Evolutionary conservation across 2,888 invertebrate species (phyloP).

Genomic region (Sinodicranocentrus sp.): DNA sequence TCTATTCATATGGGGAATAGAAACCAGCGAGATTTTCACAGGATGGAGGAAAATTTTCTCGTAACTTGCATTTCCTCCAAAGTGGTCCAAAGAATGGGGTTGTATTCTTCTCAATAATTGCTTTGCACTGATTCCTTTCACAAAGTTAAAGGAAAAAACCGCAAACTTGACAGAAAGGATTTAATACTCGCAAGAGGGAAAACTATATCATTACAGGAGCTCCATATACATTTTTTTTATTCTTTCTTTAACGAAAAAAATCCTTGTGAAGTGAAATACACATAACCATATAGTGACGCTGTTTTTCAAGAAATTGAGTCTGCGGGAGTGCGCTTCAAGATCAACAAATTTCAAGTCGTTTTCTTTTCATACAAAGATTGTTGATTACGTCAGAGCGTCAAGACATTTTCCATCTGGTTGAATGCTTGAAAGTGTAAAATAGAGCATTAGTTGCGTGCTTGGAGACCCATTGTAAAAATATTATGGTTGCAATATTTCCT

Average conservation of each 20-base stretch:
- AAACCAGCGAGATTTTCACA: no score
- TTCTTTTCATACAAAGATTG: slow-evolving; percentile 3
- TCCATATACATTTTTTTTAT: no score
- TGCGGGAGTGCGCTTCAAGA: slow-evolving; percentile 10
- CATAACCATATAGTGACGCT: not conserved
- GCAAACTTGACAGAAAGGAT: slow-evolving; percentile 19
- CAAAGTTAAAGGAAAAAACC: not conserved
- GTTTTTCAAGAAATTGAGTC: slow-evolving; percentile 4
- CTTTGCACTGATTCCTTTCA: slow-evolving; percentile 4
- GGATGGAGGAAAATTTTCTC: no score
- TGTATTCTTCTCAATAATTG: slow-evolving; percentile 15
- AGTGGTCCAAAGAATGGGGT: no score
- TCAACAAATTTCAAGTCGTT: slow-evolving; percentile 32
- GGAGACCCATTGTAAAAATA: not conserved
- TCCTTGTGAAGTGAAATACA: no score
- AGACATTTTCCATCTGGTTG: slow-evolving; percentile 29
- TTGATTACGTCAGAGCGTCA: slow-evolving; percentile 23
- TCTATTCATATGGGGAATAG: no score
- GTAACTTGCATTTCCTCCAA: no score
- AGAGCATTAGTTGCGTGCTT: not conserved
- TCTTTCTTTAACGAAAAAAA: no score
- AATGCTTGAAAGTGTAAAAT: not conserved
- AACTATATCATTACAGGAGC: slow-evolving; percentile 11
- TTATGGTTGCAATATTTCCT: slow-evolving; percentile 15
- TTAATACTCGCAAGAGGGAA: not conserved